Conservation (phyloP, 2,113 vertebrate species). For the Chaetorhynchus papuensis region DNA sequence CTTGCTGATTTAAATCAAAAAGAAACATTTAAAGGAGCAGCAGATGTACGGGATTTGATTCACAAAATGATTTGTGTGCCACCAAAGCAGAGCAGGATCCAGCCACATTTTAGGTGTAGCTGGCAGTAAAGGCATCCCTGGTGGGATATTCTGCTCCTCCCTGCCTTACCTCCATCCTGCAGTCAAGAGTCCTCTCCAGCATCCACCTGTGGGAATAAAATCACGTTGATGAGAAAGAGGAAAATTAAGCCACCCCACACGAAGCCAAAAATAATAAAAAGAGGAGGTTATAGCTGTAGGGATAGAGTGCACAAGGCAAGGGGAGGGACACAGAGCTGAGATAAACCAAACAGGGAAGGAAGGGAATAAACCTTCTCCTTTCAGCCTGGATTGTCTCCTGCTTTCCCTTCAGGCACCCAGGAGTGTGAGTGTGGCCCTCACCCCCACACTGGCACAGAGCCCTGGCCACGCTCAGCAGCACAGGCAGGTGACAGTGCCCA, state of each 20-base stretch:
- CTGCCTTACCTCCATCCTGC: neutral
- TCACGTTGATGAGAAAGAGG: neutral
- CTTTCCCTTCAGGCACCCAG: neutral
- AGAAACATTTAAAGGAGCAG: neutral
- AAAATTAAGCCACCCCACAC: neutral
- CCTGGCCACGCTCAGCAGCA: fast-evolving
- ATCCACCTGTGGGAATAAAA: neutral
- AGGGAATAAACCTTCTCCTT: neutral
- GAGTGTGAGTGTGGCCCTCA: neutral
- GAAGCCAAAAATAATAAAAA: neutral
- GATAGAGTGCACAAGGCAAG: neutral
- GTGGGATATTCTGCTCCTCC: neutral
- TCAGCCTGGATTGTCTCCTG: neutral
- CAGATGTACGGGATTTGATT: neutral
- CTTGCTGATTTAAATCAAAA: neutral
- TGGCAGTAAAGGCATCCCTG: neutral
- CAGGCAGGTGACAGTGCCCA: neutral
- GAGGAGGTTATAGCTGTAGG: neutral
- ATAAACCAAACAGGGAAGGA: neutral
- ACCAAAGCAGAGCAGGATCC: neutral
- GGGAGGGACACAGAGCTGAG: neutral
- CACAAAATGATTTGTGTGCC: neutral
- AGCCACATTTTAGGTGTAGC: neutral
- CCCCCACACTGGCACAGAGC: fast-evolving
- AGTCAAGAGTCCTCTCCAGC: neutral